Conservation (phyloP, 2,797 vertebrate genomes). For the Neosilurus hyrtlii region DNA sequence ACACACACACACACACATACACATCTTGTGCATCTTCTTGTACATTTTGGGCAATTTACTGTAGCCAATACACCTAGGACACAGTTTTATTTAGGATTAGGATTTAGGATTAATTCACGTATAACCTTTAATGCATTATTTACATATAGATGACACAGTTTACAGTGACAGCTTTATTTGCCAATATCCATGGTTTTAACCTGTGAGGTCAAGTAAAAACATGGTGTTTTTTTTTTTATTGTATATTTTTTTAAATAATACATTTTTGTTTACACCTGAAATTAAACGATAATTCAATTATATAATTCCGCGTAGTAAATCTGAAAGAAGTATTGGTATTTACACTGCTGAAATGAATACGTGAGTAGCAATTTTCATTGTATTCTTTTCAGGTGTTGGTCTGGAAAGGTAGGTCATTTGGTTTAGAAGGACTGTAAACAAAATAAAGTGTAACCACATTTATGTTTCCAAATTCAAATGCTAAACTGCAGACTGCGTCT, state of each 20-base stretch:
- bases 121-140: conserved; percentile 4
- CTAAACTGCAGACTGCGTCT: conserved; percentile 78
- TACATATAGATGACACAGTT: neutral
- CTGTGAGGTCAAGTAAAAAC: neutral
- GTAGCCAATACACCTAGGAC: neutral
- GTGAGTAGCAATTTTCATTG: neutral
- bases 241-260: too few relatives aligned
- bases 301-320: neutral
- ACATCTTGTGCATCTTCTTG: too few relatives aligned
- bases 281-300: neutral
- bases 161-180: neutral
- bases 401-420: neutral
- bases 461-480: conserved; percentile 20
- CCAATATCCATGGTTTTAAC: neutral
- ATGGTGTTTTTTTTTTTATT: neutral
- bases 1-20: neutral
- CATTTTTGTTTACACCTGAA: neutral
- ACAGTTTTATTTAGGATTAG: too few relatives aligned
- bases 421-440: neutral
- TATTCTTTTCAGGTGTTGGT: neutral
- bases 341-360: neutral
- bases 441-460: neutral
- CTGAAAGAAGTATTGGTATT: neutral
- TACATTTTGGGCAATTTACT: neutral
- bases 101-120: too few relatives aligned